Evolutionary conservation across 2,797 vertebrate species (phyloP), one percentile per base, ranked within the genome.

Genomic region (Catamblyrhynchus diadema): DNA sequence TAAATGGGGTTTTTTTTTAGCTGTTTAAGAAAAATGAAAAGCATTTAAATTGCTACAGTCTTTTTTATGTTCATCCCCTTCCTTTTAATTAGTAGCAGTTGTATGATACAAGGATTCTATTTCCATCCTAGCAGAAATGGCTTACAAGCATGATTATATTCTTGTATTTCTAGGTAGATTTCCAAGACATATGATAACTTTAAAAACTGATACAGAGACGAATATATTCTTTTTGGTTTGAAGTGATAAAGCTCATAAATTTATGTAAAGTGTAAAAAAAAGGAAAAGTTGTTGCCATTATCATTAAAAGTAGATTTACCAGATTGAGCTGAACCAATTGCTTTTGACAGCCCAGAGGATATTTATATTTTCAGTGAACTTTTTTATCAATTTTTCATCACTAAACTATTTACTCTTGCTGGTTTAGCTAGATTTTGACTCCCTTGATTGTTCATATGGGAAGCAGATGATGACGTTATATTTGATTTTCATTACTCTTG

Each of bases 301-400:
- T 97, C 96, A 97, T 97, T 97, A 97, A 93, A 97, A 97, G 95
- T 97, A 92, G 96, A 97, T 97, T 97, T 96, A 93, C 93, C 91
- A 95, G 80, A 97, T 94, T 96, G 93, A 88, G 86, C 74, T 95
- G 95, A 97, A 95, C 84, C 45, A 6, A 97, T 97, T 97, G 93
- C 62, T 97, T 96, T 90, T 96, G 97, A 97, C 96, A 97, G 88
- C 94, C 93, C 75, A 95, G 84, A 97, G 88, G 95, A 96, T 96
- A 96, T 97, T 97, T 97, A 95, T 97, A 97, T 97, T 96, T 97
- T 94, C 93, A 57, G 74, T 90, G 91, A 95, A 97, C 84, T 97
- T 95, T 92, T 94, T 96, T 96, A 95, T 86, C 90, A 95, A 92
- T 96, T 96, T 97, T 97, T 96, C 90, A 94, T 94, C 77, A 73